phyloP scores from a whole-genome alignment of 2,888 invertebrate species.

The Incurvaria masculella region DNA sequence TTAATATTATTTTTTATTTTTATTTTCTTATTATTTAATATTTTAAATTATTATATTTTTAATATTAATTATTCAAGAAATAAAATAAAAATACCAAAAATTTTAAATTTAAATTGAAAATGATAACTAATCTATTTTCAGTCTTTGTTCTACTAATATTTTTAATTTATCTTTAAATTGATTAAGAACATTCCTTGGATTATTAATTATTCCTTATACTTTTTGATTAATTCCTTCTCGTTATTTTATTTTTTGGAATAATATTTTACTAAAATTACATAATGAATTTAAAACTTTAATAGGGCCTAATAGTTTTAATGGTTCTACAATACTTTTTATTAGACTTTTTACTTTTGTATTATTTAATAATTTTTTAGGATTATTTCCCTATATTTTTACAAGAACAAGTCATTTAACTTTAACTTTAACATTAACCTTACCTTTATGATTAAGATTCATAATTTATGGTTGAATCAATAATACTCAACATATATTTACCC shows the following conservation, averaged over 20 bases:
- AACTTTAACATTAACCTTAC: too few species aligned
- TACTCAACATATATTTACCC: too few species aligned
- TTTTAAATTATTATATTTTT: constrained; percentile 28
- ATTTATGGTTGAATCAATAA: too few species aligned
- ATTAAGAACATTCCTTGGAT: too few species aligned
- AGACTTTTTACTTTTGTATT: constrained; percentile 58
- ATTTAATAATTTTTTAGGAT: constrained; percentile 65
- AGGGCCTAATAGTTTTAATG: constrained; percentile 37
- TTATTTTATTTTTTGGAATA: constrained; percentile 46
- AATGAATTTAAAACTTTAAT: constrained; percentile 53
- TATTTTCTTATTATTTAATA: constrained; percentile 53
- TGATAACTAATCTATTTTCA: constrained; percentile 68
- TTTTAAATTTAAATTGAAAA: constrained; percentile 55
- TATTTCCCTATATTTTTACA: constrained; percentile 71
- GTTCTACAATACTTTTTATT: constrained; percentile 55
- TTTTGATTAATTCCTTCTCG: too few species aligned
- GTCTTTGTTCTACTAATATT: too few species aligned
- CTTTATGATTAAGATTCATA: too few species aligned
- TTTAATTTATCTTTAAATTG: too few species aligned
- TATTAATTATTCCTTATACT: too few species aligned
- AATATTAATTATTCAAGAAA: constrained; percentile 24
- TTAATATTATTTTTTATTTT: constrained; percentile 39
- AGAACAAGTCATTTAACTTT: too few species aligned
- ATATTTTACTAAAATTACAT: constrained; percentile 38
- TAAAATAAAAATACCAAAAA: constrained; percentile 21